Evolutionary conservation across 2,113 vertebrate species (phyloP).

Genomic region (Amazona vittata): DNA sequence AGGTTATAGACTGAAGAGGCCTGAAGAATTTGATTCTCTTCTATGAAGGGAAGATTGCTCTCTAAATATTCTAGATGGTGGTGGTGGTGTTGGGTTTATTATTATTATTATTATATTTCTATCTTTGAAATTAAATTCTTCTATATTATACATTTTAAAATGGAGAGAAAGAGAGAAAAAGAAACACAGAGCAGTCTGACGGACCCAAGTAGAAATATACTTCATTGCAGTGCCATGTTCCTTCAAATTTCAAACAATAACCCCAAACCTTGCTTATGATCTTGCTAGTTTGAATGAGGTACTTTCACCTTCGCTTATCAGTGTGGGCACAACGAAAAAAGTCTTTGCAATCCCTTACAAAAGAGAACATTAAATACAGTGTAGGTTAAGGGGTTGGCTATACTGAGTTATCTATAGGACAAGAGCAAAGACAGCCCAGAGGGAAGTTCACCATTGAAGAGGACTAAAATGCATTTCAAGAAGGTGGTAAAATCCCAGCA

Average conservation of each 20-base stretch:
- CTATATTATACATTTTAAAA: neutral
- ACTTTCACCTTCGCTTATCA: neutral
- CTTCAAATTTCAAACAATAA: neutral
- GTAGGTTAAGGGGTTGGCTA: neutral
- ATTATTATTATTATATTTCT: neutral
- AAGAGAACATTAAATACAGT: neutral
- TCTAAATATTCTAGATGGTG: neutral
- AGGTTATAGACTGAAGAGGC: neutral
- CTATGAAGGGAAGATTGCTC: neutral
- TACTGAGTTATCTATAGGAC: neutral
- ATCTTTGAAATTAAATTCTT: neutral
- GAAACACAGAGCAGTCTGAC: neutral
- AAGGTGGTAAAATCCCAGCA: neutral
- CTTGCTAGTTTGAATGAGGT: neutral
- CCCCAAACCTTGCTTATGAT: neutral
- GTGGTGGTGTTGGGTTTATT: neutral
- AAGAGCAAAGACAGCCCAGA: neutral
- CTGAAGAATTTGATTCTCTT: neutral
- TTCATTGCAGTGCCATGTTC: neutral
- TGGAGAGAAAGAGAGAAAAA: neutral
- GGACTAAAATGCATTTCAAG: neutral
- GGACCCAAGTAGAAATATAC: neutral
- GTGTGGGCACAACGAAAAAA: neutral
- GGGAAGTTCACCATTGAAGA: neutral
- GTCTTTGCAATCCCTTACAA: neutral